Evolutionary conservation across 2,113 vertebrate genomes (phyloP).

Genomic region (Rostratula benghalensis): DNA sequence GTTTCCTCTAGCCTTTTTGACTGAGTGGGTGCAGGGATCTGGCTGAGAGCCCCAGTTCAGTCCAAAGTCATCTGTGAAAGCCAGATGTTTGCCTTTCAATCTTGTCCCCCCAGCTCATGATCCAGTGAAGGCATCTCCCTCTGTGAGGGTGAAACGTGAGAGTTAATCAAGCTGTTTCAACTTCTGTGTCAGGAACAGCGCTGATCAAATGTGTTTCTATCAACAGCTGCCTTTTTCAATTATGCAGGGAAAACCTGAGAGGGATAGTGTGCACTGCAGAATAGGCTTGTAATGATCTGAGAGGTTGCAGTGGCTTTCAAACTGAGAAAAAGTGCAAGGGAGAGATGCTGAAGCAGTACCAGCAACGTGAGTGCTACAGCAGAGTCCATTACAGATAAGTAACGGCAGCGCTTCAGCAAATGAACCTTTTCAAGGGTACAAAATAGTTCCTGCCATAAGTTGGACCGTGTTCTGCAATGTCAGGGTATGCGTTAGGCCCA

Average conservation of each 20-base stretch:
- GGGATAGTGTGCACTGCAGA: background rate
- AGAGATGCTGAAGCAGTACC: background rate
- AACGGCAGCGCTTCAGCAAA: background rate
- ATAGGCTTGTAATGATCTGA: background rate
- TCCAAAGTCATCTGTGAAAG: background rate
- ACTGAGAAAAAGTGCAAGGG: background rate
- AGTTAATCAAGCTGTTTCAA: conserved; percentile 3
- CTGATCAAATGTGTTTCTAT: background rate
- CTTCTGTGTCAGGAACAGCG: conserved; percentile 5
- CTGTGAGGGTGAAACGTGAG: background rate
- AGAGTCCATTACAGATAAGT: background rate
- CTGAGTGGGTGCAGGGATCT: background rate
- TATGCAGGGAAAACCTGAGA: background rate
- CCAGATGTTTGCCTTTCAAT: background rate
- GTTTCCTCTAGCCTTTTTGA: background rate
- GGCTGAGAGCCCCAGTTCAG: background rate
- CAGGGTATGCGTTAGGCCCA: background rate
- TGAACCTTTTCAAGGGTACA: background rate
- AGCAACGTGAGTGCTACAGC: background rate
- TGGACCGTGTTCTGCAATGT: background rate
- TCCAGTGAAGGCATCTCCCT: background rate
- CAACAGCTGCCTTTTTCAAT: conserved; percentile 34
- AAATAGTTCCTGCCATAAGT: background rate
- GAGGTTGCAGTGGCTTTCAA: background rate
- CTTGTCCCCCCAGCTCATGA: background rate